Evolutionary conservation across 1,140 invertebrate genomes (phyloP).

Genomic region (Nixonia krombeini): DNA sequence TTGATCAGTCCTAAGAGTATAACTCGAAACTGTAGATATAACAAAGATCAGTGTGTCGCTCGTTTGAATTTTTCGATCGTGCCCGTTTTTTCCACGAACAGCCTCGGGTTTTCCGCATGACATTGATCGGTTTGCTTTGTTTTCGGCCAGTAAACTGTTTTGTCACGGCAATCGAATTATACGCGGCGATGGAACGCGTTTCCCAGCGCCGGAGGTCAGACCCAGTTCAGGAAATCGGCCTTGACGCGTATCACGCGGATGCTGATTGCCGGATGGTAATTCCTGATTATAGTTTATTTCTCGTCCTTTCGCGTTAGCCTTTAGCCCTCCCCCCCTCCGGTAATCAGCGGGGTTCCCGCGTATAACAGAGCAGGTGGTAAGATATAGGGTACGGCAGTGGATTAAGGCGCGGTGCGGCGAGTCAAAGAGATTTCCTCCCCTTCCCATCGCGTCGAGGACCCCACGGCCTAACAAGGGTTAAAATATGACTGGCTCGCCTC

Average conservation of each 20-base stretch:
- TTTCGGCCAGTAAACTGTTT: too few relatives aligned
- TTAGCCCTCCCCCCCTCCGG: slow-evolving; percentile 26
- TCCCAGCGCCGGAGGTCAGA: background rate
- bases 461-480: slow-evolving; percentile 68
- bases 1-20: too few relatives aligned
- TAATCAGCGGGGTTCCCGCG: slow-evolving; percentile 41
- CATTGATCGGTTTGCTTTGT: too few relatives aligned
- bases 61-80: background rate
- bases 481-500: slow-evolving; percentile 65
- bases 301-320: slow-evolving; percentile 40
- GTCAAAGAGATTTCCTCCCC: slow-evolving; percentile 68
- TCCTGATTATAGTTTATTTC: slow-evolving; percentile 41
- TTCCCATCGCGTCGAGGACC: slow-evolving; percentile 61
- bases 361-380: slow-evolving; percentile 63
- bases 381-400: slow-evolving; percentile 62
- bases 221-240: slow-evolving; percentile 11
- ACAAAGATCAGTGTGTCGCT: too few relatives aligned
- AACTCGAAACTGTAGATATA: too few relatives aligned
- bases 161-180: background rate
- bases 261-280: slow-evolving; percentile 35
- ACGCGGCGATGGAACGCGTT: background rate
- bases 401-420: slow-evolving; percentile 66
- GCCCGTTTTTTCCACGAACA: background rate
- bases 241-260: slow-evolving; percentile 22
- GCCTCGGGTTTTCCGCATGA: too few relatives aligned